A percentile compares a stretch with the other conserved stretches of the same genome.
phyloP scores from a whole-genome alignment of 2,888 invertebrate genomes.

The Coleophora deauratella region DNA sequence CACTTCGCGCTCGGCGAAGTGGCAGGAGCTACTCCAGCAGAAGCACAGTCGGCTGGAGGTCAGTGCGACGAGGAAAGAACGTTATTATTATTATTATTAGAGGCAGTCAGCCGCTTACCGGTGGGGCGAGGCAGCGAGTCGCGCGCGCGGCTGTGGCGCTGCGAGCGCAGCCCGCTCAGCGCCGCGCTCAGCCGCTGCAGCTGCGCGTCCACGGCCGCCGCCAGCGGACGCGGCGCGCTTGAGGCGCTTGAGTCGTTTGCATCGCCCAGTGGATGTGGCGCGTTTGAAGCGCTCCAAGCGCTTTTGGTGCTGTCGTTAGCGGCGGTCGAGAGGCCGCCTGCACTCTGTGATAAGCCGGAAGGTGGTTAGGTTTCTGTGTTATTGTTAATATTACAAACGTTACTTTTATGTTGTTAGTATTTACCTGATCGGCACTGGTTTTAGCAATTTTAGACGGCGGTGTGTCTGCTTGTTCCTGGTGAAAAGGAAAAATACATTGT shows the following conservation, averaged over 20 bases:
- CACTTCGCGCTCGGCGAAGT: too few species aligned
- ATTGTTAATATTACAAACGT: too few species aligned
- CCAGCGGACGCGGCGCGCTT: conserved; percentile 21
- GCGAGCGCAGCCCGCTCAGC: conserved; percentile 48
- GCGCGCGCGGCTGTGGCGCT: conserved; percentile 35
- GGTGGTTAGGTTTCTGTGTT: too few species aligned
- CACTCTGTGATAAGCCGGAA: conserved; percentile 17
- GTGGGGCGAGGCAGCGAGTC: conserved; percentile 27
- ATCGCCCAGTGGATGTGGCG: conserved; percentile 21
- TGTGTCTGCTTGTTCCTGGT: conserved; percentile 53
- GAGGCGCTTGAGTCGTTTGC: too few species aligned
- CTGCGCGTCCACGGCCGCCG: conserved; percentile 53
- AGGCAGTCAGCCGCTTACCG: too few species aligned
- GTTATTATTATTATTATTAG: too few species aligned
- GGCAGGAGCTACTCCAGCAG: too few species aligned
- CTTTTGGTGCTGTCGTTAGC: conserved; percentile 17
- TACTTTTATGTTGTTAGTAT: conserved; percentile 2
- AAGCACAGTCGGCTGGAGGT: too few species aligned
- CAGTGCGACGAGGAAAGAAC: not conserved
- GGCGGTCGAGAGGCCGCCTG: conserved; percentile 16
- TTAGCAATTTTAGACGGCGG: conserved; percentile 58
- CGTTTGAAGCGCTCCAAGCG: conserved; percentile 18
- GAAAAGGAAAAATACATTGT: too few species aligned
- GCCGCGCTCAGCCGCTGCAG: conserved; percentile 65
- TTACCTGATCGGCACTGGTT: conserved; percentile 42